Base-by-base conservation (phyloP, 2,888 invertebrate genomes). In the Diaprepes abbreviatus region DNA sequence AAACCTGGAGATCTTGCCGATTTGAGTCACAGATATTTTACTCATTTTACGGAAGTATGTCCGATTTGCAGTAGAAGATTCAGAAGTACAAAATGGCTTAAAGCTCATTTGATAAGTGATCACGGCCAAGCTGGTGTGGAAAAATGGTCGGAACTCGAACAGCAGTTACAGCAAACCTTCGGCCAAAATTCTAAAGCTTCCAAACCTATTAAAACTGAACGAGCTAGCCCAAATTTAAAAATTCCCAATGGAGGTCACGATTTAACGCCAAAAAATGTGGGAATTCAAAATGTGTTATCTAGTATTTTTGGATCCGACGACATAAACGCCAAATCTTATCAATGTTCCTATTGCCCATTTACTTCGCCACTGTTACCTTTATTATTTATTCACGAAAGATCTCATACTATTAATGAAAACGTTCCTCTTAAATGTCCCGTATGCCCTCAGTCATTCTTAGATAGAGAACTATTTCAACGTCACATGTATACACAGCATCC, bases 341-440 rank as follows among this genome's bases (percentile, higher is more conserved):
- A 93, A 74, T 97, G 97, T 85, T 93, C 94, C 43, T 91, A 93
- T 82, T 97, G 97, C 83, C 91, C 93, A 63, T 97, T 96, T 83
- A 91, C 93, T 43, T 96, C 96, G 35, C 92, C 94, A 74, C 92
- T 95, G 81, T 88, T 96, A 78, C 95, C 96, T 62, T 94, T 96
- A 79, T 87, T 97, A 76, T 95, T 95, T 83, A 93, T 96, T 57
- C 97, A 97, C 85, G 96, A 97, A 83, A 90, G 94, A 77, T 93
- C 94, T 40, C 96, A 96, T 73, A 82, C 79, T 24, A 77, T 82
- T 71, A 77, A 78, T 70, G 80, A 72, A 74, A 80, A 77, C 71
- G 79, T 73, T 74, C 82, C 78, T 73, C 82, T 85, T 72, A 89
- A 87, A 77, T 90, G 89, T 81, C 89, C 88, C 43, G 86, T 88